phyloP scores from a whole-genome alignment of 2,113 vertebrate genomes.

The Scytalopus superciliaris region DNA sequence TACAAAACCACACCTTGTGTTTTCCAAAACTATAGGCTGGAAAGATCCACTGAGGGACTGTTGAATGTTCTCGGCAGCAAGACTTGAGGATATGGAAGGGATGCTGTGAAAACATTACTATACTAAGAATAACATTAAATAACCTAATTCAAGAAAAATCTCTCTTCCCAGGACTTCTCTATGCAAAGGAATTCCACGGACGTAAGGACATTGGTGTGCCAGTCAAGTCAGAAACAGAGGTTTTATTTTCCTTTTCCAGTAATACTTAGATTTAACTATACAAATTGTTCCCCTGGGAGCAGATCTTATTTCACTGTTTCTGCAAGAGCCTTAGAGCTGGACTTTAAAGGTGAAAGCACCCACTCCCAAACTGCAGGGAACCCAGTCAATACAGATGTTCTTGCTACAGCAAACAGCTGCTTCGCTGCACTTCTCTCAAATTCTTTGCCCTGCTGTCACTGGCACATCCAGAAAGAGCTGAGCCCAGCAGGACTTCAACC shows the following conservation, averaged over 20 bases:
- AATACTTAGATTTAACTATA: background rate
- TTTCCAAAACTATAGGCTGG: background rate
- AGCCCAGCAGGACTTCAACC: background rate
- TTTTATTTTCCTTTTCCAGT: background rate
- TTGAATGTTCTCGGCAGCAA: background rate
- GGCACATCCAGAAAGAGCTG: background rate
- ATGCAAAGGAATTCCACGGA: background rate
- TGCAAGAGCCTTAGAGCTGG: background rate
- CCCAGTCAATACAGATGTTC: background rate
- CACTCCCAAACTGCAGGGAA: background rate
- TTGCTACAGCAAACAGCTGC: background rate
- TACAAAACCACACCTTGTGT: background rate
- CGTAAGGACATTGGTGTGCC: background rate
- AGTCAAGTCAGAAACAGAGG: background rate
- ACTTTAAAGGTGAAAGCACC: background rate
- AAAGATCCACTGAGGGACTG: background rate
- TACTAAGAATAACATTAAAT: background rate
- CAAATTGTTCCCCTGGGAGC: background rate
- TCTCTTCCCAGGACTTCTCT: background rate
- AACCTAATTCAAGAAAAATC: background rate
- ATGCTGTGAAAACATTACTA: background rate
- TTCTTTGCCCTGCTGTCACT: background rate
- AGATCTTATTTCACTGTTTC: background rate
- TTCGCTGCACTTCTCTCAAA: background rate
- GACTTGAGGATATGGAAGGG: background rate